Base-by-base conservation (phyloP, 37 sponge, comb jelly and placozoan species). In the Hormiphora californensis region DNA sequence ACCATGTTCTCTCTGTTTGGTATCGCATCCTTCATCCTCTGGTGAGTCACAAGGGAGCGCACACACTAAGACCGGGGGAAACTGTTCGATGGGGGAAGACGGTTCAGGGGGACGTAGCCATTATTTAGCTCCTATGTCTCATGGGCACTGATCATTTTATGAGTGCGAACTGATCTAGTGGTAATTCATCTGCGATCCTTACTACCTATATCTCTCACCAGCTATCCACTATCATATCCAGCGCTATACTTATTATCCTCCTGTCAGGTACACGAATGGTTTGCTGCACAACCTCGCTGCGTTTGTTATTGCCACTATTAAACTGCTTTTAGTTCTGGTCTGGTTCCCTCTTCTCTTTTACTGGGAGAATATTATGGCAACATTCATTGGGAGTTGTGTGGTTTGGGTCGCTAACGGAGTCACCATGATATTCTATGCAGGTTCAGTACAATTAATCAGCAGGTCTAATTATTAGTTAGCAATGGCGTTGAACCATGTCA, bases 361-460 rank as follows among this genome's bases (percentile, higher is more conserved):
- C 61, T 57, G 61, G 61, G 61, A 57, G 61, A 30, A 57, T 57
- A 57, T 57, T 28, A 4, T 28, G 61, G 61, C 61, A 5, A 57
- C n/a, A 5, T 57, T 57, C 27, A 57, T 12, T 30, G 3, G n/a
- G 61, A 19, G 30, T 57, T 5, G 30, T 21, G 61, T 57, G 9
- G 5, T 57, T 23, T 57, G 61, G 61, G 61, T 15, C 3, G 61
- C 27, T 4, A 57, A 57, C n/a, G 61, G 61, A 4, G 27, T 57
- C 7, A 57, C 61, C 61, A 57, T 57, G n/a, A 30, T 57, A 12
- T 57, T 57, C n/a, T 57, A 57, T 57, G 61, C 61, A 57, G 61
- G 61, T 57, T 57, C n/a, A n/a, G n/a, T n/a, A n/a, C n/a, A n/a
- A n/a, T n/a, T n/a, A n/a, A n/a, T n/a, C n/a, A n/a, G n/a, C n/a